A percentile compares a stretch with the other conserved stretches of the same genome.
These are phyloP conservation scores for Nautilus pompilius DNA, from an alignment of 1,140 invertebrate genomes.

Conservation along the genomic window DNA sequence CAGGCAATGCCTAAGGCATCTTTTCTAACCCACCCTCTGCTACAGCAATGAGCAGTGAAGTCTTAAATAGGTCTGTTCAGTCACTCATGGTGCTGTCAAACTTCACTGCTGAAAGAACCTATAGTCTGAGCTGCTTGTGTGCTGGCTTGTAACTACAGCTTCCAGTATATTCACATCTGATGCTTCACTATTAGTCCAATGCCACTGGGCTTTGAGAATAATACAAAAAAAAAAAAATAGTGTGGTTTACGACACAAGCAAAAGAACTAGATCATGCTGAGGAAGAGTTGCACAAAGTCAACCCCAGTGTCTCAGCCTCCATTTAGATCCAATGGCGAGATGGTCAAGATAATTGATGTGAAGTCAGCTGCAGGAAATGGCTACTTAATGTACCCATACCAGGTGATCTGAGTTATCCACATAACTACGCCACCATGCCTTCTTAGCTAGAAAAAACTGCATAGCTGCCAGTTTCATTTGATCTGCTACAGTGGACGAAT, in stretches of 20 bases:
- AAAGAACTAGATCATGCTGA: neutral
- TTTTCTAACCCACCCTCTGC: neutral
- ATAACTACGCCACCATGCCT: no score
- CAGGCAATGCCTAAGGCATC: neutral
- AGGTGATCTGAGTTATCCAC: no score
- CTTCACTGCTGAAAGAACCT: neutral
- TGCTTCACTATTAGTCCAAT: neutral
- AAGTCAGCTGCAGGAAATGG: no score
- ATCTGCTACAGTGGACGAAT: no score
- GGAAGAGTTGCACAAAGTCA: neutral
- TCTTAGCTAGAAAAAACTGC: no score
- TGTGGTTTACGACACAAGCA: neutral
- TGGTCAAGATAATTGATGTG: no score
- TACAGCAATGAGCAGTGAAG: neutral
- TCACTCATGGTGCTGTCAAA: neutral
- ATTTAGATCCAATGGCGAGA: no score
- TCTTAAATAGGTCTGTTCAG: neutral
- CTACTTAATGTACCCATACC: no score
- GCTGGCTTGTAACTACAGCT: neutral
- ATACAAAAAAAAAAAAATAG: neutral
- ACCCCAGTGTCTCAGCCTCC: no score
- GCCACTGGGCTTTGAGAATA: neutral
- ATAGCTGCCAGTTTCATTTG: no score
- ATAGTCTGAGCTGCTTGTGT: neutral
- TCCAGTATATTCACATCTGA: neutral